Conservation (phyloP, 2,113 vertebrate species). For the Gallinago paraguaiae region DNA sequence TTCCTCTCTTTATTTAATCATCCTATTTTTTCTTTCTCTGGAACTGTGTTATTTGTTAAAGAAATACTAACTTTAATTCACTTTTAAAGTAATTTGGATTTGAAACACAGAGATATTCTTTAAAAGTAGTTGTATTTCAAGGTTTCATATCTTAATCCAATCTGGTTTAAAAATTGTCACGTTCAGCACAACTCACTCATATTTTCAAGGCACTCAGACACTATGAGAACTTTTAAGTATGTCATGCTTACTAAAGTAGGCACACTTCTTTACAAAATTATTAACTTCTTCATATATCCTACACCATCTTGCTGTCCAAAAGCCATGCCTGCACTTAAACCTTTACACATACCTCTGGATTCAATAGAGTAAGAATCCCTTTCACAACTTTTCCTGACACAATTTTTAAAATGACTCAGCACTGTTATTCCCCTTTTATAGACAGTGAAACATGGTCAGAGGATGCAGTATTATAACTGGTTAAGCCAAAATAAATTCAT, state of each 20-base stretch:
- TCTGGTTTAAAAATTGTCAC: neutral
- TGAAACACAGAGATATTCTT: neutral
- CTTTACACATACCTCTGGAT: neutral
- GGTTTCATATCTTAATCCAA: neutral
- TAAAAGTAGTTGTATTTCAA: neutral
- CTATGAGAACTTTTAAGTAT: neutral
- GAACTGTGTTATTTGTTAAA: neutral
- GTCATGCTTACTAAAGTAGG: neutral
- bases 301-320: conserved; percentile 27
- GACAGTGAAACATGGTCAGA: neutral
- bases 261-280: neutral
- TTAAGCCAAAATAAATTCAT: neutral
- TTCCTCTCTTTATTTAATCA: neutral
- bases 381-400: neutral
- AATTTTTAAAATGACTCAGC: neutral
- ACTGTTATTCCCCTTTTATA: neutral
- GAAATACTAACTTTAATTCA: neutral
- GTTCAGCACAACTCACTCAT: neutral
- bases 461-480: neutral
- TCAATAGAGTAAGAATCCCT: neutral
- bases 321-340: conserved; percentile 46
- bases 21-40: neutral
- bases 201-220: neutral
- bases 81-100: neutral
- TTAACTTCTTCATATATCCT: conserved; percentile 13